Conservation (phyloP, 2,888 invertebrate species). For the Fragum fragum region DNA sequence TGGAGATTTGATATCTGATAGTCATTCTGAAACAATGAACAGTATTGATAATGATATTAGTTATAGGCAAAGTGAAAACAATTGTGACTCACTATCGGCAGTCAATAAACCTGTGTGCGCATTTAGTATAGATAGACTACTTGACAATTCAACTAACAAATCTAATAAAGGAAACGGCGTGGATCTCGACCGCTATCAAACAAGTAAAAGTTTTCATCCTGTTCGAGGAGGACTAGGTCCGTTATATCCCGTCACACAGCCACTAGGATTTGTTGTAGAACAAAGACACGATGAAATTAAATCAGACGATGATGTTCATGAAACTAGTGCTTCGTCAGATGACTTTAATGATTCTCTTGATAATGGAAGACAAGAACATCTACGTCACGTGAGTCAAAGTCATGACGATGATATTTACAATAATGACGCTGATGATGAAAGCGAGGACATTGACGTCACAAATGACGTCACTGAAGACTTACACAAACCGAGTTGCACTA, state of each 20-base stretch:
- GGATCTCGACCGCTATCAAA: slow-evolving; percentile 88
- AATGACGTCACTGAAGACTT: background rate
- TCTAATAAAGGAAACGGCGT: slow-evolving; percentile 86
- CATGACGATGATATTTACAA: slow-evolving; percentile 4
- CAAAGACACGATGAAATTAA: slow-evolving; percentile 72
- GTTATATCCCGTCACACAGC: slow-evolving; percentile 87
- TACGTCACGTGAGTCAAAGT: background rate
- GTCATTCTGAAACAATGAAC: background rate
- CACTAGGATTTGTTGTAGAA: slow-evolving; percentile 87
- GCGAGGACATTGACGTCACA: slow-evolving; percentile 61
- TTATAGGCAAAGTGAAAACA: slow-evolving; percentile 12
- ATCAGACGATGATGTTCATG: slow-evolving; percentile 56
- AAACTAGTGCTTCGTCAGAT: slow-evolving; percentile 56
- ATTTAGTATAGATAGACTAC: slow-evolving; percentile 87
- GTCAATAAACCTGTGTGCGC: slow-evolving; percentile 71
- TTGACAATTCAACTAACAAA: slow-evolving; percentile 84
- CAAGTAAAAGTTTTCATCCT: slow-evolving; percentile 87
- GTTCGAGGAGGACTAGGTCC: slow-evolving; percentile 85
- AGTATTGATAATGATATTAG: slow-evolving; percentile 12
- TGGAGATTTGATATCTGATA: background rate
- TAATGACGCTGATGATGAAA: slow-evolving; percentile 21
- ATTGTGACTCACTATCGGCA: slow-evolving; percentile 23
- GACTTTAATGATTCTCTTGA: slow-evolving; percentile 37
- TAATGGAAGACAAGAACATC: slow-evolving; percentile 33
- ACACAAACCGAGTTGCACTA: background rate